A percentile compares a stretch with the other conserved stretches of the same genome.
Evolutionary conservation across 2,888 invertebrate genomes (phyloP).

Genomic region (Salpingus planirostris): DNA sequence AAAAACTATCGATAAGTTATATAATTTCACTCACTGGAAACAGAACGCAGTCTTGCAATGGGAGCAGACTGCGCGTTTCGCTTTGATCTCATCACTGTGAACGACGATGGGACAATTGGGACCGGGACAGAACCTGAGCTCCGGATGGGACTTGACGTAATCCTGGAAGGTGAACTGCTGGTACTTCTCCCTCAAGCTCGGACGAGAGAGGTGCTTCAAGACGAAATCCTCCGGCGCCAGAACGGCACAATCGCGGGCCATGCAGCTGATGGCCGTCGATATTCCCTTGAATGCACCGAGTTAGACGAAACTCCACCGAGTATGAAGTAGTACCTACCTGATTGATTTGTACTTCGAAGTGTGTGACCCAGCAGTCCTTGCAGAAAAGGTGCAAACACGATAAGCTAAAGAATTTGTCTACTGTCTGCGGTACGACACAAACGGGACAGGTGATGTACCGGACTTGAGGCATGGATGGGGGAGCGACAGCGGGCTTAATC

Average conservation of each 20-base stretch:
- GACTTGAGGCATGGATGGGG: slow-evolving; percentile 32
- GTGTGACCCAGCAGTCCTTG: slow-evolving; percentile 91
- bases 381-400: slow-evolving; percentile 92
- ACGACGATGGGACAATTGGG: slow-evolving; percentile 90
- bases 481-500: slow-evolving; percentile 46
- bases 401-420: slow-evolving; percentile 68
- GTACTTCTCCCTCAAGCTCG: slow-evolving; percentile 81
- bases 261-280: slow-evolving; percentile 86
- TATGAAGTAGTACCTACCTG: slow-evolving; percentile 52
- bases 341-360: slow-evolving; percentile 92
- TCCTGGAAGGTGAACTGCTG: slow-evolving; percentile 94
- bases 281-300: slow-evolving; percentile 50
- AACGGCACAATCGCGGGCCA: slow-evolving; percentile 91
- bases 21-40: slow-evolving; percentile 46
- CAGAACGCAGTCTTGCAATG: slow-evolving; percentile 88
- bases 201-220: slow-evolving; percentile 71
- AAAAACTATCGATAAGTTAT: slow-evolving; percentile 1
- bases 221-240: slow-evolving; percentile 96
- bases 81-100: slow-evolving; percentile 70
- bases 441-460: slow-evolving; percentile 58
- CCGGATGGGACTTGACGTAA: slow-evolving; percentile 89
- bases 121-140: slow-evolving; percentile 88
- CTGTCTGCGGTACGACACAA: slow-evolving; percentile 57
- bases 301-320: background rate
- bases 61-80: slow-evolving; percentile 81